These are phyloP conservation scores for Willisornis vidua DNA, from an alignment of 2,113 vertebrate species.

Conservation along the genomic window DNA sequence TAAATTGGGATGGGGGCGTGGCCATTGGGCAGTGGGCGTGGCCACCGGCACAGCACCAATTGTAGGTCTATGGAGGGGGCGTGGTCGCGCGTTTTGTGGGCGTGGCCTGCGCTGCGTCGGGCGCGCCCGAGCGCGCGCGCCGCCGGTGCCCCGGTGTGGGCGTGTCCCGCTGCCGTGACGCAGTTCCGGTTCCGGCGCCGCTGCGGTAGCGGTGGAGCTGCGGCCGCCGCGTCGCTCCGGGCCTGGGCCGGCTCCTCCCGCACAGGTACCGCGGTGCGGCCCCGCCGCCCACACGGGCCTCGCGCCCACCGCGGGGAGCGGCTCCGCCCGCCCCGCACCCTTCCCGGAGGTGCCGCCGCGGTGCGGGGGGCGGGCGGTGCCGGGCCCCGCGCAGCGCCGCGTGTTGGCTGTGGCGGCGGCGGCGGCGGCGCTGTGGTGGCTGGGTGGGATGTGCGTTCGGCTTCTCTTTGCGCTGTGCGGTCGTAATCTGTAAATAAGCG, in stretches of 20 bases:
- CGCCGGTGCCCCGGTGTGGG: neutral
- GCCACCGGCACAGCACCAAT: no score
- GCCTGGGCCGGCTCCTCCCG: neutral
- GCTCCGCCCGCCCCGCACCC: no score
- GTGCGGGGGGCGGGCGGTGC: neutral
- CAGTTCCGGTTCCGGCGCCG: neutral
- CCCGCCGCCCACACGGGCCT: no score
- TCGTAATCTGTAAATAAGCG: neutral
- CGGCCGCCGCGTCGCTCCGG: neutral
- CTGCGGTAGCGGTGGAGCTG: neutral
- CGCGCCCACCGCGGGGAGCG: no score
- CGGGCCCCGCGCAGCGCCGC: neutral
- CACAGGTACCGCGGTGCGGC: no score
- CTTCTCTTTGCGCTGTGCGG: neutral
- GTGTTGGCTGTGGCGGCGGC: neutral
- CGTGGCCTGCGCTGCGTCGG: neutral
- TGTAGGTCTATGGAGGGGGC: neutral
- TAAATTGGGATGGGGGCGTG: no score
- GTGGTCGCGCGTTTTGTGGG: neutral
- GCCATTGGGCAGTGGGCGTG: accelerated
- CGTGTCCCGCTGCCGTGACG: neutral
- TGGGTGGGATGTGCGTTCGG: neutral
- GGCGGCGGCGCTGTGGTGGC: neutral
- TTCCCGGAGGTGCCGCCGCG: neutral
- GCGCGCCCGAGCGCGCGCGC: neutral